Evolutionary conservation across 2,888 invertebrate genomes (phyloP).

Genomic region (Diploptera punctata): DNA sequence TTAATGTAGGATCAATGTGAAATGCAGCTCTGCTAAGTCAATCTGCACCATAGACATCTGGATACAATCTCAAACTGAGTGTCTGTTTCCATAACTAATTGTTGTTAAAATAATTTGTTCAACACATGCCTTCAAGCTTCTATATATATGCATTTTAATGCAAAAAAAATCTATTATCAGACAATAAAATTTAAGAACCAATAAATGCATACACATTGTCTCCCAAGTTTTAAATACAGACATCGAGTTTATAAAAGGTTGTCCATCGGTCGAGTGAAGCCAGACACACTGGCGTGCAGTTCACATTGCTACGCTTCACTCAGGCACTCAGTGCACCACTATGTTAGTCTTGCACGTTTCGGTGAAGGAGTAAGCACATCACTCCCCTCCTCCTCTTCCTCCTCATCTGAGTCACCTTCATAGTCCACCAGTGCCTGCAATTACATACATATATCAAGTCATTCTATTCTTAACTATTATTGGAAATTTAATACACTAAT

Average conservation of each 20-base stretch:
- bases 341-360: constrained; percentile 79
- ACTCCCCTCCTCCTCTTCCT: constrained; percentile 73
- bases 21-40: too few species aligned
- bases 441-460: too few species aligned
- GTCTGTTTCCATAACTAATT: too few species aligned
- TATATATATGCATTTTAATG: not conserved
- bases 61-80: too few species aligned
- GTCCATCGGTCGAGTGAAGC: too few species aligned
- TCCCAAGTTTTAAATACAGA: constrained; percentile 16
- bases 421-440: constrained; percentile 96
- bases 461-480: too few species aligned
- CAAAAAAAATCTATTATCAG: constrained; percentile 24
- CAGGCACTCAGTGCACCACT: constrained; percentile 55
- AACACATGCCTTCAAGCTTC: too few species aligned
- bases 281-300: constrained; percentile 12
- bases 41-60: too few species aligned
- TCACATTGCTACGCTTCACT: not conserved
- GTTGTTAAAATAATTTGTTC: too few species aligned
- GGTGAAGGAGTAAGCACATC: constrained; percentile 62
- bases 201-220: constrained; percentile 14
- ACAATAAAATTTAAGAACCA: constrained; percentile 19
- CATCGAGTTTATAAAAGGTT: too few species aligned
- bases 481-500: too few species aligned
- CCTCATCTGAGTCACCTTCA: constrained; percentile 97
- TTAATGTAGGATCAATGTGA: too few species aligned